Evolutionary conservation across 2,113 vertebrate species (phyloP), one percentile per base, ranked within the genome.

Genomic region (Osmerus eperlanus): DNA sequence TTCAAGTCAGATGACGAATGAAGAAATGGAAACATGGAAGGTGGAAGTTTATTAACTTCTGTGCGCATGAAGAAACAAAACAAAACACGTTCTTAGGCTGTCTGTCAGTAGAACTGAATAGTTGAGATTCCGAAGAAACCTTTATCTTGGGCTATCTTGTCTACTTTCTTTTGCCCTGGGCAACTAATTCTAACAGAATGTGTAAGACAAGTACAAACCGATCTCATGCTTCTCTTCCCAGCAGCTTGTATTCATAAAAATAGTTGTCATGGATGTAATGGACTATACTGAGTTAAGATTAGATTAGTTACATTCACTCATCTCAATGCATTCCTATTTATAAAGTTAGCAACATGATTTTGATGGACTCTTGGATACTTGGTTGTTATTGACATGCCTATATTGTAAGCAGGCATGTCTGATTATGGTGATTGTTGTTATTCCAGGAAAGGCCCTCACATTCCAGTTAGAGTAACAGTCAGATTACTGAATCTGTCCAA

Each of bases 161-260:
- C 18, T 62, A n/a, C 13, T 65, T 32, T 19, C 16, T 18, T 12
- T 70, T 9, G 15, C 53, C 21, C 2, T 55, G 41, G 36, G 14
- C 13, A 29, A 7, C 0, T 5, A 18, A 11, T n/a, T 8, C 54
- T 15, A 15, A 53, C 7, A 21, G 41, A 56, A 58, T 67, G 18
- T 23, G 51, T 41, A 14, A 28, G 51, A 83, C 82, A 60, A 68
- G 78, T n/a, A 76, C 65, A 56, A 23, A 65, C 68, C 64, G 11
- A 32, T 70, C 53, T 32, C 6, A 64, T 41, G 15, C 25, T n/a
- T 15, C 25, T 64, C 16, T n/a, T 18, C 9, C 29, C 29, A 0
- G 13, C 60, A 62, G 41, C 7, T 12, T 47, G 41, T 47, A 47
- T 2, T 47, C 41, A 47, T 47, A 47, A 47, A 1, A 47, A 47